A percentile compares a stretch with the other conserved stretches of the same genome.
phyloP scores from a whole-genome alignment of 2,888 invertebrate genomes.

The Orchesellides sinensis region DNA sequence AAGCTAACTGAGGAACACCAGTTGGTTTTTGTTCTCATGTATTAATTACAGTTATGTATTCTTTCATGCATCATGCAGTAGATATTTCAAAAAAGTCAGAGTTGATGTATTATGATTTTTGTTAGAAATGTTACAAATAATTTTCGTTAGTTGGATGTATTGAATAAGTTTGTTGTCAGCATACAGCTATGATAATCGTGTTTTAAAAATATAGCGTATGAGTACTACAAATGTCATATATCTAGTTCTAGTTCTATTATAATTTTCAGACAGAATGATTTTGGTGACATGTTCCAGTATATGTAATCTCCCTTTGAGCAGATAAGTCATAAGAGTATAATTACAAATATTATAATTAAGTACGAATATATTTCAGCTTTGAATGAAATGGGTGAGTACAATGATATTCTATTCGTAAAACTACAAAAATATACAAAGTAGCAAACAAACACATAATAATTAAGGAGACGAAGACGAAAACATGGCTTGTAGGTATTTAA shows the following conservation, averaged over 20 bases:
- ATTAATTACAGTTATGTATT: constrained; percentile 38
- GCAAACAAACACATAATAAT: not conserved
- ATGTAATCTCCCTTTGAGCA: constrained; percentile 57
- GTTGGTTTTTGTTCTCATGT: constrained; percentile 46
- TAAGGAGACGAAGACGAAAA: constrained; percentile 16
- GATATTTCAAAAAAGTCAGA: constrained; percentile 29
- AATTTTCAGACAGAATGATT: constrained; percentile 25
- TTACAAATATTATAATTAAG: not conserved
- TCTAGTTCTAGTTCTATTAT: constrained; percentile 36
- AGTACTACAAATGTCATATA: constrained; percentile 26
- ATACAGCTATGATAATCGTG: constrained; percentile 58
- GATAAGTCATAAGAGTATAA: constrained; percentile 37
- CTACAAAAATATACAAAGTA: constrained; percentile 51
- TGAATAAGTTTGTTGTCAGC: constrained; percentile 18
- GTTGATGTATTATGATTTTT: constrained; percentile 49
- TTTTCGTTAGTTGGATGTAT: constrained; percentile 27
- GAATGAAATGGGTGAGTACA: constrained; percentile 63
- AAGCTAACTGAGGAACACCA: constrained; percentile 25
- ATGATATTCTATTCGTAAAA: constrained; percentile 62
- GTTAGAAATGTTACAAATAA: constrained; percentile 10
- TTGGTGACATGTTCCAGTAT: constrained; percentile 57
- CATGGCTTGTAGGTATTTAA: constrained; percentile 41
- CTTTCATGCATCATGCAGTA: constrained; percentile 38
- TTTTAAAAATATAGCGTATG: constrained; percentile 28
- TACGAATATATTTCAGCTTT: constrained; percentile 44